Evolutionary conservation across 1,140 invertebrate genomes (phyloP).

Genomic region (Geopemphigus sp.): DNA sequence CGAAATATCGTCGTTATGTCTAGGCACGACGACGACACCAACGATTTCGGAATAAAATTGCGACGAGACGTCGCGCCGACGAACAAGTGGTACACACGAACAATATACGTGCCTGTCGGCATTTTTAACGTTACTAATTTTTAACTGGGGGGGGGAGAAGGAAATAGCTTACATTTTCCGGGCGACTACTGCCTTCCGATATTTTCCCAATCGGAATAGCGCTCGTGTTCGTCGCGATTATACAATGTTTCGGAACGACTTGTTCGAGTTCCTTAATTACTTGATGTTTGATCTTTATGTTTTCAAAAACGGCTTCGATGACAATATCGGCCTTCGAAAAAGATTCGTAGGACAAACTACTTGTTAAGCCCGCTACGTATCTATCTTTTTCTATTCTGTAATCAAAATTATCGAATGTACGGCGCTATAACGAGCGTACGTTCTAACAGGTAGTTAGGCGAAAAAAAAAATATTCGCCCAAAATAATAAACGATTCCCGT

Average conservation of each 20-base stretch:
- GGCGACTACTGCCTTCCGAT: conserved; percentile 83
- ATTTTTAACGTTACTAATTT: too few species aligned
- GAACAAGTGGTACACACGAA: too few species aligned
- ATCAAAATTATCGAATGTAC: conserved; percentile 53
- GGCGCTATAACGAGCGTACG: too few species aligned
- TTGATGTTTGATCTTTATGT: conserved; percentile 92
- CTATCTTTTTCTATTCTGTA: conserved; percentile 74
- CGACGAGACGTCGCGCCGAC: too few species aligned
- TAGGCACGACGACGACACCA: too few species aligned
- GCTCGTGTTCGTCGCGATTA: conserved; percentile 97
- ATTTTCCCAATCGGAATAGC: conserved; percentile 96
- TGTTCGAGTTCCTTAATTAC: conserved; percentile 95
- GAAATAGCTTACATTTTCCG: conserved; percentile 74
- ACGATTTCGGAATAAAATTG: too few species aligned
- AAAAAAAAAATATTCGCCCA: too few species aligned
- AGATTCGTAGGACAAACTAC: conserved; percentile 80
- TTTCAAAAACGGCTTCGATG: conserved; percentile 99
- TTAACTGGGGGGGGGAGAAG: too few species aligned
- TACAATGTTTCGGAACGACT: conserved; percentile 81
- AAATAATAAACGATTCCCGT: too few species aligned
- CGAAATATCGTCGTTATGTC: too few species aligned
- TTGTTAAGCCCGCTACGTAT: conserved; percentile 73
- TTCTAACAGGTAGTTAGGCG: too few species aligned
- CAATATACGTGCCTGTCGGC: too few species aligned
- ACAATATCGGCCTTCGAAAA: conserved; percentile 91